These are phyloP conservation scores for Polydesmus complanatus DNA, from an alignment of 2,888 invertebrate species.

Conservation along the genomic window DNA sequence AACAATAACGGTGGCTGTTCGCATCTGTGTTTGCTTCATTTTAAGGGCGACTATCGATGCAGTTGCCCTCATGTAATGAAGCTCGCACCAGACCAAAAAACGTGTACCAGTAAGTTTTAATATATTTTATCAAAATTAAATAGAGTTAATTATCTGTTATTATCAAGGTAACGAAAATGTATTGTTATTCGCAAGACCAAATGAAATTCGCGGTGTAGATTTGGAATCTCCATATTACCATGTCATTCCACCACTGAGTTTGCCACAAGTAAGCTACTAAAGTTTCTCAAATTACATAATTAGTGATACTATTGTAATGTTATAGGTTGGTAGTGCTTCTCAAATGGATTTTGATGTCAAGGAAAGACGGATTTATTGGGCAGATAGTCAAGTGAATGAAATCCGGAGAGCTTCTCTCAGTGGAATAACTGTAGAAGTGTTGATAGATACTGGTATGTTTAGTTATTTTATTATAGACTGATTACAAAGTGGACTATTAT, in stretches of 20 bases:
- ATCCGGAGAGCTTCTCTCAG: conserved; percentile 54
- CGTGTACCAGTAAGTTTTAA: conserved; percentile 46
- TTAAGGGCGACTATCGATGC: conserved; percentile 50
- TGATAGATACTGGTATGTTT: conserved; percentile 52
- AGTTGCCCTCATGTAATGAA: conserved; percentile 81
- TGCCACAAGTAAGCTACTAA: conserved; percentile 39
- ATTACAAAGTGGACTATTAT: neutral
- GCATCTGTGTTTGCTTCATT: conserved; percentile 61
- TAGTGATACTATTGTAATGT: neutral
- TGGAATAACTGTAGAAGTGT: conserved; percentile 51
- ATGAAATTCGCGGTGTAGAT: conserved; percentile 72
- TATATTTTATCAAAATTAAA: neutral
- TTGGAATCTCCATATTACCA: conserved; percentile 57
- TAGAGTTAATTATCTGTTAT: neutral
- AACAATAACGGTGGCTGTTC: conserved; percentile 59
- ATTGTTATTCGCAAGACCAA: conserved; percentile 55
- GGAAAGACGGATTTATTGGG: conserved; percentile 58
- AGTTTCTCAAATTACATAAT: neutral
- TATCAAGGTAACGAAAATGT: conserved; percentile 56
- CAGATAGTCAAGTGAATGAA: conserved; percentile 58
- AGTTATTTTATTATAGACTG: conserved; percentile 3
- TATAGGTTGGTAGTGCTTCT: conserved; percentile 48
- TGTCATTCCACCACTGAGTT: conserved; percentile 65
- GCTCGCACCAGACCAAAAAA: conserved; percentile 47
- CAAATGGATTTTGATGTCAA: conserved; percentile 54